Evolutionary conservation across 2,797 vertebrate genomes (phyloP).

Genomic region (Sylvilagus floridanus): DNA sequence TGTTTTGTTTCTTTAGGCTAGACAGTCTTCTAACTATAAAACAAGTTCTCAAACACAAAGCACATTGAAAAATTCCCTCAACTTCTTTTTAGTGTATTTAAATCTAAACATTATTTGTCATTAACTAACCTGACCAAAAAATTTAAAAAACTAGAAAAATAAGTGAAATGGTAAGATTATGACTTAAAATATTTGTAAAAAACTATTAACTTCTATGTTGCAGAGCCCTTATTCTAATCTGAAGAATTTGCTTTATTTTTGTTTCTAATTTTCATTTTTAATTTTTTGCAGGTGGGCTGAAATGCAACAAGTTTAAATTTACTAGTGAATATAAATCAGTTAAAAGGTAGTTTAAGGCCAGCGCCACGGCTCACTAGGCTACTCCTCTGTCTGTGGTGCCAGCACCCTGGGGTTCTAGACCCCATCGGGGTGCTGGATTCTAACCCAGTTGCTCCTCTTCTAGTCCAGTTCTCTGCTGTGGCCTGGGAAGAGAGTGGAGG

Average conservation of each 20-base stretch:
- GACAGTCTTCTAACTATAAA: not conserved
- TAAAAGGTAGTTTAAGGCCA: not conserved
- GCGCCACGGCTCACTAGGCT: too few species aligned
- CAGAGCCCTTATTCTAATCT: not conserved
- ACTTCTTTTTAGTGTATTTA: not conserved
- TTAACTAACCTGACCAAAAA: slow-evolving; percentile 26
- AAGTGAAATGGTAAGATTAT: not conserved
- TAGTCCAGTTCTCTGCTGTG: too few species aligned
- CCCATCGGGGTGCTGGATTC: too few species aligned
- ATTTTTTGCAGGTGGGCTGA: not conserved
- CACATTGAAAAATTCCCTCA: not conserved
- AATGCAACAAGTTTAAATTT: slow-evolving; percentile 38
- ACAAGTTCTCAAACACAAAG: not conserved
- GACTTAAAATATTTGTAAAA: slow-evolving; percentile 31
- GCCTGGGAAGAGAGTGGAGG: too few species aligned
- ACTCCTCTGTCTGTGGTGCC: too few species aligned
- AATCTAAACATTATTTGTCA: not conserved
- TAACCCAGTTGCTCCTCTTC: too few species aligned
- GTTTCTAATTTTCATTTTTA: not conserved
- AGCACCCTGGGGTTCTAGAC: too few species aligned
- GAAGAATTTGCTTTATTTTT: not conserved
- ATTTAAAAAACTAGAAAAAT: not conserved
- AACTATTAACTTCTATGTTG: not conserved
- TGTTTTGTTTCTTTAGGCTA: slow-evolving; percentile 45
- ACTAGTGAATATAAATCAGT: not conserved